phyloP scores from a whole-genome alignment of 2,888 invertebrate species.

The Ectropis crepuscularia region DNA sequence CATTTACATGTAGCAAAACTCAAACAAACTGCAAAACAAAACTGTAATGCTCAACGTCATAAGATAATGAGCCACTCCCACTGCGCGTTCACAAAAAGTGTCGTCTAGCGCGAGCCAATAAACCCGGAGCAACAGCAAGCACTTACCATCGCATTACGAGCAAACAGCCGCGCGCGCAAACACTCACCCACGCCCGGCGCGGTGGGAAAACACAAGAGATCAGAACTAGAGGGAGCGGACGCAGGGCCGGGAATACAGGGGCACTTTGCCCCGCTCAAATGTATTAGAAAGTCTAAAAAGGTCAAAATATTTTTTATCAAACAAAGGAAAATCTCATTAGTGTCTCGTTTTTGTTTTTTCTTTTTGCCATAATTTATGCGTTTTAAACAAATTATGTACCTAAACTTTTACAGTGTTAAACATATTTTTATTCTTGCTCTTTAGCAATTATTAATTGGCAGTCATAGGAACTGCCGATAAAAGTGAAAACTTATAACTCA shows the following conservation, averaged over 20 bases:
- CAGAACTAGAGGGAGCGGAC: not conserved
- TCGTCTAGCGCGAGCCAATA: constrained; percentile 16
- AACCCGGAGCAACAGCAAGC: constrained; percentile 16
- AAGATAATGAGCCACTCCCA: constrained; percentile 2
- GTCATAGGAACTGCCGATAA: too few relatives aligned
- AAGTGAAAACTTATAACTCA: too few relatives aligned
- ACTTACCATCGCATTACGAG: constrained; percentile 31
- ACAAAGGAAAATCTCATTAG: too few relatives aligned
- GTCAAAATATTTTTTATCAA: too few relatives aligned
- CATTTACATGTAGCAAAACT: not conserved
- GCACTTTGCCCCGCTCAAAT: not conserved
- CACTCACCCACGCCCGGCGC: constrained; percentile 22
- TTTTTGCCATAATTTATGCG: too few relatives aligned
- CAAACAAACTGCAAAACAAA: not conserved
- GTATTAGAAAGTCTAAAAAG: not conserved
- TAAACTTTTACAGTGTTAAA: too few relatives aligned
- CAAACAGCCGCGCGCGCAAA: constrained; percentile 26
- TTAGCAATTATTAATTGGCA: too few relatives aligned
- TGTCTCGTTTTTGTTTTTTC: too few relatives aligned
- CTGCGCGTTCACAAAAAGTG: constrained; percentile 9
- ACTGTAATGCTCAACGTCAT: not conserved
- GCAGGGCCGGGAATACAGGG: not conserved
- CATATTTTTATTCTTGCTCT: too few relatives aligned
- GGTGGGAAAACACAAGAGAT: constrained; percentile 2
- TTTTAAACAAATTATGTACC: too few relatives aligned